Evolutionary conservation across 2,113 vertebrate genomes (phyloP).

Genomic region (Narcine bancroftii): DNA sequence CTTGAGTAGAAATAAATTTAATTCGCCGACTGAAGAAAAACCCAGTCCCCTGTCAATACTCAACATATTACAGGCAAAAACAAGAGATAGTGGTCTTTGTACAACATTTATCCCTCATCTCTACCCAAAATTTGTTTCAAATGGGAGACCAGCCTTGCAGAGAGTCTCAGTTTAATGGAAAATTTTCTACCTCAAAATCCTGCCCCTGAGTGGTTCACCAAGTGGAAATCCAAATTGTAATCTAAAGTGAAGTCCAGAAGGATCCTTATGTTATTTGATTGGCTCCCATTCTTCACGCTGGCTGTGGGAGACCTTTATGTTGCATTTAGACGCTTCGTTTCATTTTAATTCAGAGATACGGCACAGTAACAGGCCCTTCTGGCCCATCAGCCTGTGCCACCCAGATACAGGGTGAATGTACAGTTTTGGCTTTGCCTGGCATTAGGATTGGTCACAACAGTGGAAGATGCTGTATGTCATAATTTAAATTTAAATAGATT

Average conservation of each 20-base stretch:
- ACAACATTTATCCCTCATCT: background rate
- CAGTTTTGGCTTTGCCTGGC: too few species aligned
- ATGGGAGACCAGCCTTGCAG: background rate
- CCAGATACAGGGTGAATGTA: too few species aligned
- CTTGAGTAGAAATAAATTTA: background rate
- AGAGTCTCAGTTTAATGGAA: too few species aligned
- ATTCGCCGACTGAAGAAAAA: background rate
- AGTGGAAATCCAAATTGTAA: background rate
- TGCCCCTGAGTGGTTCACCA: too few species aligned
- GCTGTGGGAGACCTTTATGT: background rate
- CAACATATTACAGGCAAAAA: background rate
- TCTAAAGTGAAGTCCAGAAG: background rate
- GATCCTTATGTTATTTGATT: background rate
- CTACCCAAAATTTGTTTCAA: background rate
- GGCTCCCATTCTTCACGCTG: background rate
- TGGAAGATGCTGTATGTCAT: too few species aligned
- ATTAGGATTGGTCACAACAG: too few species aligned
- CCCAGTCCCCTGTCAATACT: background rate
- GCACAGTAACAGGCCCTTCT: too few species aligned
- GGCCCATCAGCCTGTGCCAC: too few species aligned
- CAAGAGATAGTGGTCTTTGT: background rate
- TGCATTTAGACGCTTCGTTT: too few species aligned
- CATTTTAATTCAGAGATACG: too few species aligned
- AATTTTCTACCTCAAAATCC: too few species aligned
- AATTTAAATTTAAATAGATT: too few species aligned